phyloP scores from a whole-genome alignment of 2,113 vertebrate species.

The Psittacula cyanocephala region DNA sequence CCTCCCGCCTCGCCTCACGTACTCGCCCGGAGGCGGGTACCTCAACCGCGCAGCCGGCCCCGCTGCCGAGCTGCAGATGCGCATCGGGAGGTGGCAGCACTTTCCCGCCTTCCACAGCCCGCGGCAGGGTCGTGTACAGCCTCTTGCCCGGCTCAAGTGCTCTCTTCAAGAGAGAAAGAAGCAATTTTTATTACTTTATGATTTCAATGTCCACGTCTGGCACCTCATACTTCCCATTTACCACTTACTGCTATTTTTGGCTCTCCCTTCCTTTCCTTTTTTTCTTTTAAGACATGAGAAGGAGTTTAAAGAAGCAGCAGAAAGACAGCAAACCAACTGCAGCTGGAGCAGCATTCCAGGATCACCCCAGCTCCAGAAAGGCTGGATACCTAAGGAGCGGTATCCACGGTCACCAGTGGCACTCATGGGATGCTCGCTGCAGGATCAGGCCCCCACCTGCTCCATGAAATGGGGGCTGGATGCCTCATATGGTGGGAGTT shows the following conservation, averaged over 20 bases:
- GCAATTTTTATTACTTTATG: neutral
- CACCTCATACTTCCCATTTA: neutral
- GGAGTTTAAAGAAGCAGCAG: neutral
- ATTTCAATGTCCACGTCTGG: neutral
- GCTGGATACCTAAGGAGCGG: rapidly evolving
- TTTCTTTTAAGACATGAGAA: neutral
- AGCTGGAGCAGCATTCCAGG: neutral
- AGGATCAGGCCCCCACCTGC: neutral
- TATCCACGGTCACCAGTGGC: rapidly evolving
- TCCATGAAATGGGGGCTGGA: neutral
- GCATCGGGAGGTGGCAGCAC: constrained; percentile 60
- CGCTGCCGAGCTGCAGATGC: neutral
- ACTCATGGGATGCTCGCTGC: rapidly evolving
- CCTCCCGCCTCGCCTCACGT: neutral
- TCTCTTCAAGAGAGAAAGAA: neutral
- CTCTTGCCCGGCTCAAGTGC: rapidly evolving
- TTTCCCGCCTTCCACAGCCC: neutral
- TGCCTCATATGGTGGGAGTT: rapidly evolving
- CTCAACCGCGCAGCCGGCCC: neutral
- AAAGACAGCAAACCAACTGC: neutral
- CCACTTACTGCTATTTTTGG: neutral
- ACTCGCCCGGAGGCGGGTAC: neutral
- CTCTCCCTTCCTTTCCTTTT: too few species aligned
- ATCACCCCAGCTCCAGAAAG: neutral
- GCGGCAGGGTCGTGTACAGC: neutral